Evolutionary conservation across 2,113 vertebrate species (phyloP), one percentile per base, ranked within the genome.

Genomic region (Peromyscus californicus): DNA sequence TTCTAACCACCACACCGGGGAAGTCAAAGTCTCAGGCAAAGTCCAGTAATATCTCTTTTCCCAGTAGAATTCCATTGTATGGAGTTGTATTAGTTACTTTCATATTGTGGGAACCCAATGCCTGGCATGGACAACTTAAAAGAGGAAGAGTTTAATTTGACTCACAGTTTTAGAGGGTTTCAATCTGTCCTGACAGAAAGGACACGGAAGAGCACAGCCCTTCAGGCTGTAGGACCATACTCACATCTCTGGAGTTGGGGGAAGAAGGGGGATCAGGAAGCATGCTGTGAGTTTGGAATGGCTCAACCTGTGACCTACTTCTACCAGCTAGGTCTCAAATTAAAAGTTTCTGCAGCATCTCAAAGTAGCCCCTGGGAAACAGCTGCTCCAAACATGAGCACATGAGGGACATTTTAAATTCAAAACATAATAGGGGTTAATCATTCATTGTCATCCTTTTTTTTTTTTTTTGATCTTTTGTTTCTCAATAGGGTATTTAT

Each of bases 191-290:
- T 21, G 26, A 15, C 61, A 85, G 24, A 42, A 39, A 65, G 16
- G 16, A 2, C 16, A 45, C 1, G 16, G 26, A 15, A 85, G 39
- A 45, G 39, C n/a, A 67, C 59, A 63, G 80, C 4, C 19, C 51
- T 5, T 2, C 11, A 5, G 7, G 3, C 16, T 42, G 22, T 10
- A 29, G n/a, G 6, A 16, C 7, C 36, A 39, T 61, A 6, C 16
- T n/a, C 22, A 26, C 24, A 63, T 63, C 21, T 2, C 59, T 21
- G 59, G 19, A 12, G 5, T 17, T 2, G 21, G 26, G 26, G 8
- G 24, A 39, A 83, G 54, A 39, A 39, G n/a, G 1, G 8, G 13
- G 63, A 29, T 42, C 57, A 63, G 57, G 22, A 42, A 10, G 2
- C 21, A 83, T 12, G 6, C 6, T 59, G 2, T 83, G 15, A 26